Base-by-base conservation (phyloP, 2,888 invertebrate genomes). In the Boloria selene region DNA sequence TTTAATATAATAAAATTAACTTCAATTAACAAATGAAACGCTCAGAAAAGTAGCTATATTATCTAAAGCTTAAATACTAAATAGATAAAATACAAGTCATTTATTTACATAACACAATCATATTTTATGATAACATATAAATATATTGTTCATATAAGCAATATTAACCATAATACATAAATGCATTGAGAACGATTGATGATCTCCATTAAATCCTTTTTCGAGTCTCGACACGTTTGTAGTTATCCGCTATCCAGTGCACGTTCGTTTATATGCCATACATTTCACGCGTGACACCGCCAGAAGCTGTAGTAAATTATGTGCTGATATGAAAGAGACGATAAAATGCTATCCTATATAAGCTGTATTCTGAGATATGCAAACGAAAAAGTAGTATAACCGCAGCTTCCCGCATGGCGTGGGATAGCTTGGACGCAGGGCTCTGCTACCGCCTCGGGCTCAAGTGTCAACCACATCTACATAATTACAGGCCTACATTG, bases 391-490 rank as follows among this genome's bases (percentile, higher is more conserved):
- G 42, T n/a, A 18, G 31, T 61, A 67, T 56, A 73, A 74, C 87
- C 86, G 76, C 88, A 87, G 84, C 81, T 87, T 89, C 87, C 88
- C 82, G 80, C 76, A 76, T 76, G 75, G 78, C 85, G 84, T 84
- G 85, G 80, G 86, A 86, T 78, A 77, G 75, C 75, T 79, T 79
- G 80, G 82, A 77, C 81, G 80, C 81, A 64, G 71, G 54, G 70
- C 81, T 74, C 77, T 74, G 73, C 77, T 76, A 68, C 72, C 65
- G 78, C 77, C 78, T 73, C 70, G 65, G 79, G 84, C 86, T 90
- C 86, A 74, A 79, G 83, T 89, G 84, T 85, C 89, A 88, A 86
- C 87, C 85, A 79, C 85, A 78, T 82, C 79, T 78, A 79, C 76
- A 79, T 84, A 84, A 86, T 83, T 83, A 77, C 79, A 82, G 74